phyloP scores from a whole-genome alignment of 2,113 vertebrate species.

The Malurus elegans region DNA sequence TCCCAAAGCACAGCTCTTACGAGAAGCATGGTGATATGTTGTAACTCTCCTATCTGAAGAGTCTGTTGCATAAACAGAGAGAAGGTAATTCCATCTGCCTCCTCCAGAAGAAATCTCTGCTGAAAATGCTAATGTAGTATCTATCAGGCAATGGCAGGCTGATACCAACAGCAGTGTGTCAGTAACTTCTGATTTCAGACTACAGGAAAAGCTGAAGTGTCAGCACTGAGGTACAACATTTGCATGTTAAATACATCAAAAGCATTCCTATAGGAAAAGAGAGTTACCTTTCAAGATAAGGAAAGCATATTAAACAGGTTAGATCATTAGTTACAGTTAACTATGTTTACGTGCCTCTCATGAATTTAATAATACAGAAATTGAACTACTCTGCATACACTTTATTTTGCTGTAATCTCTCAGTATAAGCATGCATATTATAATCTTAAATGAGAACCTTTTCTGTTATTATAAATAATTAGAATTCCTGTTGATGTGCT shows the following conservation, averaged over 20 bases:
- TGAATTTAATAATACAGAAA: not conserved
- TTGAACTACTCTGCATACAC: not conserved
- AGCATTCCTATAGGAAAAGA: not conserved
- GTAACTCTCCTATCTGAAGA: not conserved
- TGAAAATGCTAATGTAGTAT: not conserved
- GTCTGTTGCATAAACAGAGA: not conserved
- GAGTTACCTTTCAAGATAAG: not conserved
- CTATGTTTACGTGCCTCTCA: not conserved
- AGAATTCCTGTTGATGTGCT: not conserved
- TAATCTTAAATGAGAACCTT: not conserved
- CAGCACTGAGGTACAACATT: not conserved
- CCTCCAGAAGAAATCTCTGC: not conserved
- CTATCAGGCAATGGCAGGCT: not conserved
- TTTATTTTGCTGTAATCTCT: not conserved
- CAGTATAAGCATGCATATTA: not conserved
- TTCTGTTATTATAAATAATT: not conserved
- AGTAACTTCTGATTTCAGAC: not conserved
- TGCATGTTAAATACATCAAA: not conserved
- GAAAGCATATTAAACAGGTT: not conserved
- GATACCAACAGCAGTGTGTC: not conserved
- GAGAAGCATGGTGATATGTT: not conserved
- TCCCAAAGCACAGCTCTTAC: not conserved
- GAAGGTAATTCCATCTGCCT: slow-evolving; percentile 12
- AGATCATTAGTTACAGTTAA: not conserved
- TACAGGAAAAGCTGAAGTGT: not conserved